Evolutionary conservation across 1,140 invertebrate genomes (phyloP), one percentile per base, ranked within the genome.

Genomic region (Drosophila equinoxialis): DNA sequence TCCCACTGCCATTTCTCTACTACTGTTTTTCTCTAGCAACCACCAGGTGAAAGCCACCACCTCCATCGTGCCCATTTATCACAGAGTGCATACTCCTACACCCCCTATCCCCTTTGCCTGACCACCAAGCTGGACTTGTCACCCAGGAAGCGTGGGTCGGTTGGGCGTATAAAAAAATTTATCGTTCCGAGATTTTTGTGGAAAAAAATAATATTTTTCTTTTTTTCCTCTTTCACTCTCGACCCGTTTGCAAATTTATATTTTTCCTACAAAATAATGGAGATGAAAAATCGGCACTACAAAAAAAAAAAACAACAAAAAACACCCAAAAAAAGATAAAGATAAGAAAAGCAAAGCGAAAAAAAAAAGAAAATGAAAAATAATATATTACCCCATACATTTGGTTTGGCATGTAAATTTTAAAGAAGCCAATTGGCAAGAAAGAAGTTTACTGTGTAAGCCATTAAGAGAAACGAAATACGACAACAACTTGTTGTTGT

Each of bases 221-320:
- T 76, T 66, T 62, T 71, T 48, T 48, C 14, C 45, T 48, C 45
- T 76, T 68, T 62, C 6, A 30, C 74, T 37, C 10, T 37, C 35
- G 7, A 37, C 10, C 71, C 73, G 80, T 81, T 89, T 87, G 84
- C 85, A 87, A 87, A 87, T 87, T 87, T 87, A 87, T 87, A 87
- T 89, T 87, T 89, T 77, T 69, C 79, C 83, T 68, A 65, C 74
- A 81, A 87, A 83, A 89, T 86, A 86, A 87, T 89, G 80, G 77
- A 89, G 70, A 89, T 87, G 84, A 87, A 89, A 80, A 87, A 87
- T 86, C 76, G 76, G 68, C 68, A 55, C 64, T 64, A 71, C 66
- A 76, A 79, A 79, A 60, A 81, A 76, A 51, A 17, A 1, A 6
- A 37, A 37, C 35, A 63, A 70, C 48, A 58, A 68, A 78, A 68